These are phyloP conservation scores for Dinomys branickii DNA, from an alignment of 2,113 vertebrate species.

Conservation along the genomic window DNA sequence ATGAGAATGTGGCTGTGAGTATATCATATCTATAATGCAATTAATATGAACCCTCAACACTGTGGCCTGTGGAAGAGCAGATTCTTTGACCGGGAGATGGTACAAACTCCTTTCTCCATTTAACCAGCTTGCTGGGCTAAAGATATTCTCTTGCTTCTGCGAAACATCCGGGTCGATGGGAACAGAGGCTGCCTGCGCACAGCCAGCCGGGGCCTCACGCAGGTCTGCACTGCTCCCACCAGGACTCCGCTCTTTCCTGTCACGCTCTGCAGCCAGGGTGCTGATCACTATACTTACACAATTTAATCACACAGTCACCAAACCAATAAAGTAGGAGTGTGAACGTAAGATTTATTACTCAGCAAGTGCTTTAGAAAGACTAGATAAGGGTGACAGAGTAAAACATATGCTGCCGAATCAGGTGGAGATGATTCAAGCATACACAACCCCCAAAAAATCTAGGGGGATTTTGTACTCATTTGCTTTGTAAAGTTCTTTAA, in stretches of 20 bases:
- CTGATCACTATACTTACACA: neutral
- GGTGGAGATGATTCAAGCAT: neutral
- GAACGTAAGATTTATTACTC: neutral
- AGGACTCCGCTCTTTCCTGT: neutral
- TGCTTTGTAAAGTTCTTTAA: neutral
- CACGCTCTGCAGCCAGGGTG: neutral
- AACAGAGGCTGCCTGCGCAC: neutral
- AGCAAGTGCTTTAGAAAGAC: conserved; percentile 27
- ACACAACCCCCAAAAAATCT: neutral
- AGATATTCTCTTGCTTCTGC: neutral
- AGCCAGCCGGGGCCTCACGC: fast-evolving
- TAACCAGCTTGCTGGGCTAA: neutral
- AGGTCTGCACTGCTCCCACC: neutral
- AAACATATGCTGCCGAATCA: neutral
- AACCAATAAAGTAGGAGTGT: neutral
- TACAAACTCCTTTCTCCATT: neutral
- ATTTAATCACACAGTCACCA: neutral
- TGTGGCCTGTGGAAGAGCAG: neutral
- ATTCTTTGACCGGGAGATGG: neutral
- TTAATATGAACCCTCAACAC: neutral
- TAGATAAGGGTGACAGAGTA: neutral
- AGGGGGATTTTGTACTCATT: neutral
- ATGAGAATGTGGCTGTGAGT: neutral
- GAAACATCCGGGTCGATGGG: neutral
- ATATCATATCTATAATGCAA: neutral